phyloP scores from a whole-genome alignment of 2,113 vertebrate genomes.

The Centropristis striata region DNA sequence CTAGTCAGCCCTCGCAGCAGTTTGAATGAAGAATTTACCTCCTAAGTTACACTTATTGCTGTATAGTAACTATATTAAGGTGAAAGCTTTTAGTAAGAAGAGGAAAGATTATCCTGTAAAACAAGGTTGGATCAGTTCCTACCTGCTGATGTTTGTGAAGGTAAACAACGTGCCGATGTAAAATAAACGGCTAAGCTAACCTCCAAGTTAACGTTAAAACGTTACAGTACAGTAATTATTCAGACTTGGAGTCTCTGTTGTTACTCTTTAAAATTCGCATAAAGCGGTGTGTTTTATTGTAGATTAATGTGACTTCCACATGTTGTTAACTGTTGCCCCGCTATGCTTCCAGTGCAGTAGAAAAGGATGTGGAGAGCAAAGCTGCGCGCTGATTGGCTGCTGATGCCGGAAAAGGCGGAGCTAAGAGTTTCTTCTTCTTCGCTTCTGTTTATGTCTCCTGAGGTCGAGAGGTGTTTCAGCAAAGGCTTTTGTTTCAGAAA shows the following conservation, averaged over 20 bases:
- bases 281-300: background rate
- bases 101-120: background rate
- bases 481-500: background rate
- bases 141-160: slow-evolving; percentile 5
- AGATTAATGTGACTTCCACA: background rate
- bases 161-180: background rate
- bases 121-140: background rate
- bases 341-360: background rate
- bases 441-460: background rate
- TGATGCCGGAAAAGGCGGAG: slow-evolving; percentile 41
- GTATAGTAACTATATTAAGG: background rate
- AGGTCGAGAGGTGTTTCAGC: background rate
- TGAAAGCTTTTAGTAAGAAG: background rate
- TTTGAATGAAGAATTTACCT: too few relatives aligned
- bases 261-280: background rate
- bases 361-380: slow-evolving; percentile 22
- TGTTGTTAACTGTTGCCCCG: background rate
- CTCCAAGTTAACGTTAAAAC: background rate
- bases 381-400: slow-evolving; percentile 22
- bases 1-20: background rate
- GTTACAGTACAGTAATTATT: background rate
- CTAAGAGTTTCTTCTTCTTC: background rate
- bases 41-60: background rate
- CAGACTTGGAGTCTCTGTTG: background rate
- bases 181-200: background rate